Percentiles rank a stretch among this genome's conserved stretches.
These are phyloP conservation scores for Heteromyza rotundicornis DNA, from an alignment of 2,888 invertebrate genomes.

Conservation along the genomic window DNA sequence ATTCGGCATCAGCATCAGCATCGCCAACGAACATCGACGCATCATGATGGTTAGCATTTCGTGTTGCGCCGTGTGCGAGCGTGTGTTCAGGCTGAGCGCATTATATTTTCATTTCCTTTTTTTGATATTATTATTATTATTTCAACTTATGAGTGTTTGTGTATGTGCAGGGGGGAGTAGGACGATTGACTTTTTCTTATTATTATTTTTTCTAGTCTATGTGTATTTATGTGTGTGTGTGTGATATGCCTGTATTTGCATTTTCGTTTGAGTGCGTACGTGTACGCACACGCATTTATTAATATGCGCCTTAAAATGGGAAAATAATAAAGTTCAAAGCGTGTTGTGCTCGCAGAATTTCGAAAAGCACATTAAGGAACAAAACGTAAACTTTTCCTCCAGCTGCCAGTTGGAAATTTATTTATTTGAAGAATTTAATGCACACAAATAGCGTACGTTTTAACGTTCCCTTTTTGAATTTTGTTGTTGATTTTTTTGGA, in stretches of 20 bases:
- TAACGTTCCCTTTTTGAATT: no score
- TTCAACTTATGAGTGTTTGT: neutral
- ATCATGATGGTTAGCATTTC: no score
- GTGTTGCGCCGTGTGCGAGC: neutral
- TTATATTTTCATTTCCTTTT: conserved; percentile 2
- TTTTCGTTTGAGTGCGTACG: conserved; percentile 1
- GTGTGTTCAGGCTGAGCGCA: neutral
- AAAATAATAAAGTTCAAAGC: neutral
- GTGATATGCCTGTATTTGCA: neutral
- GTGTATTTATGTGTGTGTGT: conserved; percentile 1
- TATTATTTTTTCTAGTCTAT: neutral
- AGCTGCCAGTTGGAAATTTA: no score
- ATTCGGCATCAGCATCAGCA: no score
- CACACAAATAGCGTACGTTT: no score
- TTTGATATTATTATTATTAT: conserved; percentile 1
- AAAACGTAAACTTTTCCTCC: no score
- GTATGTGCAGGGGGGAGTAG: no score
- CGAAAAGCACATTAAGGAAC: neutral
- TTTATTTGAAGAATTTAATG: no score
- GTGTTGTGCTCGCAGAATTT: neutral
- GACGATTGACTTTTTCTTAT: no score
- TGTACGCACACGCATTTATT: neutral
- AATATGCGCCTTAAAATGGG: neutral
- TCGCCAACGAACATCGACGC: neutral
- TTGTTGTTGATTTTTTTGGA: no score